Evolutionary conservation across 2,113 vertebrate species (phyloP).

Genomic region (Pseudorasbora parva): DNA sequence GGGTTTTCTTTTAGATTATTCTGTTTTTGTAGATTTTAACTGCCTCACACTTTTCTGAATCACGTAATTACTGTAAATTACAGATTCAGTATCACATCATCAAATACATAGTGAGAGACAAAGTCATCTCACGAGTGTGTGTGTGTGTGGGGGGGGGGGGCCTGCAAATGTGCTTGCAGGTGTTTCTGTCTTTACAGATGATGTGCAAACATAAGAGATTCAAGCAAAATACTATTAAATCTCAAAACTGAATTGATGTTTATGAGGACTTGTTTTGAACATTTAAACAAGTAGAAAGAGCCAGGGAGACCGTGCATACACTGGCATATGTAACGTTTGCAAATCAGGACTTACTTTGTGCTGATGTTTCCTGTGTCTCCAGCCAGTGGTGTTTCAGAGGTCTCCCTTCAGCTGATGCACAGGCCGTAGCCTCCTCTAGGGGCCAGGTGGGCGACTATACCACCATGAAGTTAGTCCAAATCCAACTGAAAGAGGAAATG

Average conservation of each 20-base stretch:
- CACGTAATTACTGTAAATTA: neutral
- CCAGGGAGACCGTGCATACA: neutral
- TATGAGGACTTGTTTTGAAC: neutral
- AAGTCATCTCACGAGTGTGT: neutral
- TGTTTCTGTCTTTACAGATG: constrained; percentile 36
- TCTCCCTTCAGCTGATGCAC: neutral
- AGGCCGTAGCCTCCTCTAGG: constrained; percentile 50
- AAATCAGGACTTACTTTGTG: neutral
- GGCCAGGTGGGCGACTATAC: constrained; percentile 25
- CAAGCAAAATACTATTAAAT: neutral
- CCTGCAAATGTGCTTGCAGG: constrained; percentile 26
- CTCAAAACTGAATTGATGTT: neutral
- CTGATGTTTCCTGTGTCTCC: constrained; percentile 13
- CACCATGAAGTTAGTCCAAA: neutral
- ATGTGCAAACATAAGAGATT: neutral
- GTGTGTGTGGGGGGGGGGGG: neutral
- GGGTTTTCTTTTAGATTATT: neutral
- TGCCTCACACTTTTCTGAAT: neutral
- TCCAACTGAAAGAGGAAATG: constrained; percentile 12
- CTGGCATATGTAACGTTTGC: neutral
- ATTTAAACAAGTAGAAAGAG: neutral
- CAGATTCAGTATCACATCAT: neutral
- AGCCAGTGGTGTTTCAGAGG: neutral
- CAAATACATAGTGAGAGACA: neutral
- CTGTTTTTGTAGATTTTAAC: neutral